phyloP scores from a whole-genome alignment of 2,797 vertebrate genomes.

The Neomorphus geoffroyi region DNA sequence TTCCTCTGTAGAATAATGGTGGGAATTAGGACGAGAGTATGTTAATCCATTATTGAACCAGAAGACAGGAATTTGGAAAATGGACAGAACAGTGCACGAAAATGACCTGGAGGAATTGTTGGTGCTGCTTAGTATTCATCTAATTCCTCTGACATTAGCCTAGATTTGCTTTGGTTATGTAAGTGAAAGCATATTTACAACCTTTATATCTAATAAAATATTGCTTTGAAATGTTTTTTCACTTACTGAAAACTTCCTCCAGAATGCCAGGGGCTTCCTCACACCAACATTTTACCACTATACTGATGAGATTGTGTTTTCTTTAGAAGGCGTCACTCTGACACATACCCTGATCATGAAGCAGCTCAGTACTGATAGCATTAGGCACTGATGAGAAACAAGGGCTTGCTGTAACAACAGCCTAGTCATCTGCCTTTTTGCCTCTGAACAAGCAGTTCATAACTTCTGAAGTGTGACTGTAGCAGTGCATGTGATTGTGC shows the following conservation, averaged over 20 bases:
- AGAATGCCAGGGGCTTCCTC: neutral
- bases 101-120: neutral
- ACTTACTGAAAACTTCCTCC: neutral
- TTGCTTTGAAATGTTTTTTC: neutral
- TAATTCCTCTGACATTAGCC: neutral
- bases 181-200: neutral
- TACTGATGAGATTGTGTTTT: neutral
- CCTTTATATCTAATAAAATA: neutral
- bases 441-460: neutral
- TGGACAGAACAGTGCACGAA: neutral
- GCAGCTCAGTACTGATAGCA: neutral
- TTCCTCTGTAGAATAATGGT: neutral
- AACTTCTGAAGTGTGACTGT: neutral
- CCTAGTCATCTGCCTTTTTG: neutral
- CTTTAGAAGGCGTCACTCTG: neutral
- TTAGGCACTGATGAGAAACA: neutral
- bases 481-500: neutral
- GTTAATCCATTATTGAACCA: neutral
- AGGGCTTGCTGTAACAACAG: neutral
- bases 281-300: neutral
- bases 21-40: neutral
- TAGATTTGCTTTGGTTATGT: neutral
- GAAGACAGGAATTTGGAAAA: neutral
- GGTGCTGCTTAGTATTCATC: neutral
- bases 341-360: rapidly evolving